Evolutionary conservation across 2,888 invertebrate species (phyloP).

Genomic region (Stegophylla sp.): DNA sequence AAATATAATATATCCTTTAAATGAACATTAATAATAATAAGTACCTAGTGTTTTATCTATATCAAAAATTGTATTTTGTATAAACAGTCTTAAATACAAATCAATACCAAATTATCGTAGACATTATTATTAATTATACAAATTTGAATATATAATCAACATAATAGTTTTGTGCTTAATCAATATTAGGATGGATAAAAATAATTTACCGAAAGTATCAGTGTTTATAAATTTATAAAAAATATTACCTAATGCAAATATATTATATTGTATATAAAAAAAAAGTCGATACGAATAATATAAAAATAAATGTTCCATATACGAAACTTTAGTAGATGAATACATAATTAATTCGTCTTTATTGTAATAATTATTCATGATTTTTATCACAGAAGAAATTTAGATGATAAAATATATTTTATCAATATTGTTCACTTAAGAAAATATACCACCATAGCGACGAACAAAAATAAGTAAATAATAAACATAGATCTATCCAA

Average conservation of each 20-base stretch:
- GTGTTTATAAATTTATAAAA: background rate
- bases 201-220: too few species aligned
- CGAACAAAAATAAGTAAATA: conserved; percentile 69
- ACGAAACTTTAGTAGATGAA: background rate
- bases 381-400: background rate
- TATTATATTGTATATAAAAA: conserved; percentile 12
- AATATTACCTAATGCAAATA: conserved; percentile 19
- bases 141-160: conserved; percentile 8
- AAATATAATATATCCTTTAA: conserved; percentile 23
- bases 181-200: conserved; percentile 1
- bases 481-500: conserved; percentile 72
- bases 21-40: background rate
- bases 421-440: conserved; percentile 61
- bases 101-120: background rate
- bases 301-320: conserved; percentile 17
- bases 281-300: conserved; percentile 23
- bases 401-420: background rate
- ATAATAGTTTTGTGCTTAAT: background rate
- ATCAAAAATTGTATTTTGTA: background rate
- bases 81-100: background rate
- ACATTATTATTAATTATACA: background rate
- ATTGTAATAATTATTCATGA: background rate
- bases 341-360: background rate
- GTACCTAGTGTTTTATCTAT: background rate
- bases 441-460: conserved; percentile 68